Conservation (phyloP, 1,140 invertebrate genomes). For the Xylocopa sonorina region DNA sequence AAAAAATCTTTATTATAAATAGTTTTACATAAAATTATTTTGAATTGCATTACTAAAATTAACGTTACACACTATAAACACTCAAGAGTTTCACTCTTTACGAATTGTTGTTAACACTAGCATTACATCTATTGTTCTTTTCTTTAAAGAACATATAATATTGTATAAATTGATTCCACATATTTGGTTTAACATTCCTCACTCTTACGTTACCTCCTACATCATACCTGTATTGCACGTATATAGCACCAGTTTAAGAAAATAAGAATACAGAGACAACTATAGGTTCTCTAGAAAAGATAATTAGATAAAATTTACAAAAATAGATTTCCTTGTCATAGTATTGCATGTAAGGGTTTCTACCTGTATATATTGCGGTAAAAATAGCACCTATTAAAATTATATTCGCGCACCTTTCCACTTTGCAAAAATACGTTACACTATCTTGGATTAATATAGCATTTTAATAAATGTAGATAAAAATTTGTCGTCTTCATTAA, state of each 20-base stretch:
- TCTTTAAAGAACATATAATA: conserved; percentile 19
- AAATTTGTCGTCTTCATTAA: conserved; percentile 18
- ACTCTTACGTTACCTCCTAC: conserved; percentile 35
- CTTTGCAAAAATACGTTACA: conserved; percentile 41
- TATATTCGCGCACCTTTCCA: conserved; percentile 12
- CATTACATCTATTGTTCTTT: conserved; percentile 23
- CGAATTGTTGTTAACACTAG: conserved; percentile 11
- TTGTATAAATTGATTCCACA: conserved; percentile 37
- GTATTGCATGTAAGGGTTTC: conserved; percentile 28
- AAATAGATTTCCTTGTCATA: conserved; percentile 56
- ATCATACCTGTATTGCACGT: conserved; percentile 53
- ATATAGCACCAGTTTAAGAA: conserved; percentile 55
- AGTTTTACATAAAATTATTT: conserved; percentile 51
- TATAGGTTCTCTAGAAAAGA: conserved; percentile 37
- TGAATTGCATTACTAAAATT: conserved; percentile 35
- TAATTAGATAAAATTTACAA: conserved; percentile 50
- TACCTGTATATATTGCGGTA: conserved; percentile 27
- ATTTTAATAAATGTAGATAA: conserved; percentile 24
- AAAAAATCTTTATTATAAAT: conserved; percentile 59
- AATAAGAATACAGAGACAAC: conserved; percentile 18
- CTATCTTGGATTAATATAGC: conserved; percentile 14
- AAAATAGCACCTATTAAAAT: conserved; percentile 50
- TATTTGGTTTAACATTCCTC: conserved; percentile 49
- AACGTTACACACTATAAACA: conserved; percentile 41
- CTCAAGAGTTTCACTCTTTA: conserved; percentile 12